Evolutionary conservation across 2,113 vertebrate species (phyloP), one percentile per base, ranked within the genome.

Genomic region (Centropus bengalensis): DNA sequence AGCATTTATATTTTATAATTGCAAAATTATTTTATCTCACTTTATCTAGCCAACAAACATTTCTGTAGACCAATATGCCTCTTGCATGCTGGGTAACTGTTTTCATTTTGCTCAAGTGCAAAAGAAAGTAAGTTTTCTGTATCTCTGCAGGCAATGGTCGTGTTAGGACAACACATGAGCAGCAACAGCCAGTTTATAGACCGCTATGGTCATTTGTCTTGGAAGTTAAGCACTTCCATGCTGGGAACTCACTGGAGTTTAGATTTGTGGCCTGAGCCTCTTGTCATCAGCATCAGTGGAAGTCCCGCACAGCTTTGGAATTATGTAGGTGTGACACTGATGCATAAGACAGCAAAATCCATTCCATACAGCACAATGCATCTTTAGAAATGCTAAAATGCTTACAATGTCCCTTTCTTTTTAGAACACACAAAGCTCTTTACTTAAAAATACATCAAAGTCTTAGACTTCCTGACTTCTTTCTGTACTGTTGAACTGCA

Each of bases 351-450:
- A 94, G 56, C 21, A 86, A 95, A 95, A 91, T 82, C 64, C 40
- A 56, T 59, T 93, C 54, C 60, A 38, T 66, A 52, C 10, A 91
- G 24, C 22, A 84, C 47, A 91, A 58, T 64, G 10, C 36, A 78
- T 32, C 70, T 63, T 94, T 90, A 89, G 78, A 93, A 62, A 86
- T 47, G 22, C 78, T 69, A 71, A 71, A 82, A 49, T 15, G 30
- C 28, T 32, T 47, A 91, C 7, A 83, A 36, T 42, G 19, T 27
- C 45, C 7, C 15, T 82, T 91, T 94, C 32, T 68, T 84, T 90
- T 92, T 73, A 90, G 86, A 93, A 55, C 10, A 69, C 28, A 85
- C 12, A 91, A 96, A 86, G 49, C 14, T 62, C 45, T 87, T 93
- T 81, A 71, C 40, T 14, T 94, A 58, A 82, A 80, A 73, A 23